phyloP scores from a whole-genome alignment of 1,140 invertebrate genomes.

The Neodiprion lecontei region DNA sequence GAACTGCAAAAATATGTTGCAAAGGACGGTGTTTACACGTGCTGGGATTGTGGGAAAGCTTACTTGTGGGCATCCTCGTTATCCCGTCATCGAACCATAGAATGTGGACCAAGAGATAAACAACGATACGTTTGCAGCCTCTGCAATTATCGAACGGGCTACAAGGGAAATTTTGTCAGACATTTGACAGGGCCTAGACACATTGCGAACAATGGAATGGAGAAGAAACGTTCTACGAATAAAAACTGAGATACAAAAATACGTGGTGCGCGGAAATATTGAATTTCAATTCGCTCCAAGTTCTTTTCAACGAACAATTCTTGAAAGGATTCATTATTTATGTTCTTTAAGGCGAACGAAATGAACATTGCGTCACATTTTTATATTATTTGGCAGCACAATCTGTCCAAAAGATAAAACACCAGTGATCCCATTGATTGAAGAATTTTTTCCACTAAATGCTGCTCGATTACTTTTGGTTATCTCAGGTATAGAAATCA shows the following conservation, averaged over 20 bases:
- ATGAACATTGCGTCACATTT: too few species aligned
- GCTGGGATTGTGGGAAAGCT: conserved; percentile 39
- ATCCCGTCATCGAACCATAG: conserved; percentile 47
- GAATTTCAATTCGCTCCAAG: too few species aligned
- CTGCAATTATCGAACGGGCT: conserved; percentile 23
- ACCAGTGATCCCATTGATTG: too few species aligned
- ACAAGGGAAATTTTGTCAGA: conserved; percentile 28
- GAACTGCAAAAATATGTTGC: conserved; percentile 17
- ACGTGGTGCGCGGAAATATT: not conserved
- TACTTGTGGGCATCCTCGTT: conserved; percentile 48
- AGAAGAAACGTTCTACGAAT: not conserved
- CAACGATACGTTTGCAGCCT: conserved; percentile 31
- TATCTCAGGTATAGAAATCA: too few species aligned
- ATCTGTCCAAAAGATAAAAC: too few species aligned
- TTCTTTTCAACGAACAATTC: too few species aligned
- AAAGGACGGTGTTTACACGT: conserved; percentile 23
- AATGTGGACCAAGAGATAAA: conserved; percentile 39
- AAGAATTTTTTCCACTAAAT: too few species aligned
- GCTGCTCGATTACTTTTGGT: too few species aligned
- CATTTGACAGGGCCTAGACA: conserved; percentile 29
- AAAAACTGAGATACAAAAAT: not conserved
- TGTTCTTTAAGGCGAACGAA: too few species aligned
- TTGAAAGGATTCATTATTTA: too few species aligned
- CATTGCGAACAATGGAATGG: not conserved
- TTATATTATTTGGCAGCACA: too few species aligned